Conservation (phyloP, 1,140 invertebrate species). For the Elymnias hypermnestra region DNA sequence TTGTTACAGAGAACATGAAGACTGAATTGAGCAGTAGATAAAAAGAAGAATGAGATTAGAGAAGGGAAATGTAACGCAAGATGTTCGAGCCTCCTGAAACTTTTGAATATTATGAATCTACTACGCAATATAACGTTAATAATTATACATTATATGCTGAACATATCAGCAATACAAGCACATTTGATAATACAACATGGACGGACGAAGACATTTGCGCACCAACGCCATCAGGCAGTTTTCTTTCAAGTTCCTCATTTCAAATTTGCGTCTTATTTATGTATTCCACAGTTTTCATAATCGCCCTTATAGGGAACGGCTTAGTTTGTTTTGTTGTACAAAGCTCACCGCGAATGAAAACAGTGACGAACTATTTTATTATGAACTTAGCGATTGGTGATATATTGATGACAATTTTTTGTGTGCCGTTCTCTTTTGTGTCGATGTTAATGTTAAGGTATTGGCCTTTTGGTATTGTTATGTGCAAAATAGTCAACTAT, state of each 20-base stretch:
- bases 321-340: slow-evolving; percentile 90
- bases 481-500: slow-evolving; percentile 88
- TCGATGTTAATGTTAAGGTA: slow-evolving; percentile 83
- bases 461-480: slow-evolving; percentile 88
- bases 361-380: slow-evolving; percentile 92
- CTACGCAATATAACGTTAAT: background rate
- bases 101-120: slow-evolving; percentile 12
- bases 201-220: slow-evolving; percentile 21
- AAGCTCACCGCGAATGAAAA: slow-evolving; percentile 86
- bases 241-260: slow-evolving; percentile 72
- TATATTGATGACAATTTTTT: slow-evolving; percentile 89
- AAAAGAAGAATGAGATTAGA: background rate
- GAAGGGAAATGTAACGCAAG: slow-evolving; percentile 22
- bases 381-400: slow-evolving; percentile 90
- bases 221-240: slow-evolving; percentile 24
- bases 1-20: background rate
- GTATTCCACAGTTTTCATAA: slow-evolving; percentile 84
- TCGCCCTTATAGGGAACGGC: slow-evolving; percentile 86
- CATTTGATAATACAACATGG: slow-evolving; percentile 18
- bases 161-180: slow-evolving; percentile 1
- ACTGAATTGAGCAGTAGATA: background rate
- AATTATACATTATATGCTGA: slow-evolving; percentile 9
- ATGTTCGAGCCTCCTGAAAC: slow-evolving; percentile 21
- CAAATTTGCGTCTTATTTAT: slow-evolving; percentile 82
- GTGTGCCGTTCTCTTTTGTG: slow-evolving; percentile 91